These are phyloP conservation scores for Picus viridis DNA, from an alignment of 2,797 vertebrate species.

Conservation along the genomic window DNA sequence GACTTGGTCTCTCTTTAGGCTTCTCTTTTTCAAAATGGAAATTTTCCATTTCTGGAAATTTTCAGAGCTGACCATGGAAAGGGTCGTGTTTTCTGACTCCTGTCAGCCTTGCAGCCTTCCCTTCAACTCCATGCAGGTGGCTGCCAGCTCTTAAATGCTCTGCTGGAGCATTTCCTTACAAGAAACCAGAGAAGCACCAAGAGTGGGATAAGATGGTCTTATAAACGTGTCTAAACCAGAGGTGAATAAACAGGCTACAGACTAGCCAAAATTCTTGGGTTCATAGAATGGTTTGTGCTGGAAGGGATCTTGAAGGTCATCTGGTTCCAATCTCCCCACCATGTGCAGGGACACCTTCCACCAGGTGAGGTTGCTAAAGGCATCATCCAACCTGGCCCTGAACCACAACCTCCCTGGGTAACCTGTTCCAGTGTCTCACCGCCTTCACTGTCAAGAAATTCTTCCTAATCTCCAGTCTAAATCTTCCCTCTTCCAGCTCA, in stretches of 20 bases:
- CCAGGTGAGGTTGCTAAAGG: no score
- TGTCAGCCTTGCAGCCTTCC: background rate
- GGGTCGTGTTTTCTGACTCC: background rate
- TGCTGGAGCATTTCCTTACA: background rate
- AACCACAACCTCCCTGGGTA: no score
- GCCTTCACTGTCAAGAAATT: no score
- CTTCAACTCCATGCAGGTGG: background rate
- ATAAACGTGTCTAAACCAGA: background rate
- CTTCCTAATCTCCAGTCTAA: no score
- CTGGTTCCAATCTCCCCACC: no score
- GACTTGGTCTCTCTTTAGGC: background rate
- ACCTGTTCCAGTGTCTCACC: no score
- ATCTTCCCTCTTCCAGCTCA: no score
- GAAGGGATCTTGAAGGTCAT: no score
- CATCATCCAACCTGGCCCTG: no score
- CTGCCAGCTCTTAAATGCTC: constrained; percentile 21
- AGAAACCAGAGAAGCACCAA: background rate
- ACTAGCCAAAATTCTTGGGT: background rate
- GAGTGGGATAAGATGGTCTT: background rate
- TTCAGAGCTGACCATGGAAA: rapidly evolving
- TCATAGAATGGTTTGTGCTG: no score
- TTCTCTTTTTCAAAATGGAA: background rate
- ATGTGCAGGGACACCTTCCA: no score
- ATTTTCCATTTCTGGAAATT: background rate
- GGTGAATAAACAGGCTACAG: rapidly evolving